Percentiles rank a stretch among this genome's conserved stretches.
phyloP scores from a whole-genome alignment of 2,797 vertebrate species.

The Lutjanus argentimaculatus region DNA sequence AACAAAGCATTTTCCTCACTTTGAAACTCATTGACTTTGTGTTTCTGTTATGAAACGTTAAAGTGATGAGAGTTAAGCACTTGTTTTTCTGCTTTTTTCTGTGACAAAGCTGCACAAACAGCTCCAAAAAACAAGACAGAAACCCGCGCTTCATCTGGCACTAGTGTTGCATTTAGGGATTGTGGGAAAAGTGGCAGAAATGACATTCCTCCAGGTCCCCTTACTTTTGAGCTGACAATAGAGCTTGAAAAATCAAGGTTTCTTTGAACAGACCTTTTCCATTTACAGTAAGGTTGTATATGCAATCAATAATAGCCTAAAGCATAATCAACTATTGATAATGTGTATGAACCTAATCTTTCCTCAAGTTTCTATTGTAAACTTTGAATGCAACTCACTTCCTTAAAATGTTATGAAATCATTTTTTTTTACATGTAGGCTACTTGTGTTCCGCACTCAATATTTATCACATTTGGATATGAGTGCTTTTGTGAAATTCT shows the following conservation, averaged over 20 bases:
- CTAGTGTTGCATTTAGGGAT: slow-evolving; percentile 59
- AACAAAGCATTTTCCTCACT: slow-evolving; percentile 6
- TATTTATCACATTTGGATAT: too few species aligned
- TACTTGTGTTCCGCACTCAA: too few species aligned
- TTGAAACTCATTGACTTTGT: not conserved
- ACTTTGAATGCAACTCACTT: not conserved
- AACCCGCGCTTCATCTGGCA: slow-evolving; percentile 48
- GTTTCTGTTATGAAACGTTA: slow-evolving; percentile 1
- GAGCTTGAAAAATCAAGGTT: not conserved
- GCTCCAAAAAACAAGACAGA: slow-evolving; percentile 48
- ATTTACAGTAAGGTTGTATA: not conserved
- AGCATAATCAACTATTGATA: not conserved
- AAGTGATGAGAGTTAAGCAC: not conserved
- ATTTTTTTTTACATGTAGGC: not conserved
- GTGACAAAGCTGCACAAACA: slow-evolving; percentile 37
- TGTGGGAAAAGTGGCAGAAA: slow-evolving; percentile 34
- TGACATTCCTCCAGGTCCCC: not conserved
- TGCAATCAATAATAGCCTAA: not conserved
- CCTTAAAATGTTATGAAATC: not conserved
- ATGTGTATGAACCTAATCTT: not conserved
- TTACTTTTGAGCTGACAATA: not conserved
- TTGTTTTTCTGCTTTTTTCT: slow-evolving; percentile 15
- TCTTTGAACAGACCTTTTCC: not conserved
- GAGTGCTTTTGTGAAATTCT: too few species aligned
- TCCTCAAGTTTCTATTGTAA: not conserved